These are phyloP conservation scores for Allygus modestus DNA, from an alignment of 2,888 invertebrate species.

Conservation along the genomic window DNA sequence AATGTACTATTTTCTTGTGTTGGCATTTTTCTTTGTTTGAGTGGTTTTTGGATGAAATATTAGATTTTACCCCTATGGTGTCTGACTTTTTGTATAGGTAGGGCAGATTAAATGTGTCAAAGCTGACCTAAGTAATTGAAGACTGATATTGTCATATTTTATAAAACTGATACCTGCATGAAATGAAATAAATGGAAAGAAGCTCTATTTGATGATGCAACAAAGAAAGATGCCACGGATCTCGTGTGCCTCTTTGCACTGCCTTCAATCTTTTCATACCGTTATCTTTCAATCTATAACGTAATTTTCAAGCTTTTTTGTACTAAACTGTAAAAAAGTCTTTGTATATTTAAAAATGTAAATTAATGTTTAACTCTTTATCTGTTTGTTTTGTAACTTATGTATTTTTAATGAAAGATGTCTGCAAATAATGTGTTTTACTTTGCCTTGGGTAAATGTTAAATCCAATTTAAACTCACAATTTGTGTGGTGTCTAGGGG, in stretches of 20 bases:
- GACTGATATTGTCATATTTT: slow-evolving; percentile 9
- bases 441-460: neutral
- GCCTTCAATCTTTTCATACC: slow-evolving; percentile 41
- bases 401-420: slow-evolving; percentile 35
- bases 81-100: neutral
- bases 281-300: slow-evolving; percentile 15
- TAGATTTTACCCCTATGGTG: neutral
- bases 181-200: neutral
- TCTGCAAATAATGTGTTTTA: slow-evolving; percentile 23
- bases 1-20: slow-evolving; percentile 20
- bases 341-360: slow-evolving; percentile 26
- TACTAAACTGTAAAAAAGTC: slow-evolving; percentile 30
- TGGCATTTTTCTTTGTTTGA: slow-evolving; percentile 38
- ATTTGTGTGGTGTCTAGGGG: too few species aligned
- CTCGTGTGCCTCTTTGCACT: slow-evolving; percentile 43
- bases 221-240: slow-evolving; percentile 43
- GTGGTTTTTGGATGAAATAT: neutral
- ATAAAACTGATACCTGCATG: neutral
- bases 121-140: slow-evolving; percentile 1
- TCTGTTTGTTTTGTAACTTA: slow-evolving; percentile 35
- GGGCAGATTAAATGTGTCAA: neutral
- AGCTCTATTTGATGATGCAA: neutral
- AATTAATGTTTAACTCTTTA: slow-evolving; percentile 34
- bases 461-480: too few species aligned
- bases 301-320: slow-evolving; percentile 30